Base-by-base conservation (phyloP, 2,888 invertebrate species). In the Eurois occulta region DNA sequence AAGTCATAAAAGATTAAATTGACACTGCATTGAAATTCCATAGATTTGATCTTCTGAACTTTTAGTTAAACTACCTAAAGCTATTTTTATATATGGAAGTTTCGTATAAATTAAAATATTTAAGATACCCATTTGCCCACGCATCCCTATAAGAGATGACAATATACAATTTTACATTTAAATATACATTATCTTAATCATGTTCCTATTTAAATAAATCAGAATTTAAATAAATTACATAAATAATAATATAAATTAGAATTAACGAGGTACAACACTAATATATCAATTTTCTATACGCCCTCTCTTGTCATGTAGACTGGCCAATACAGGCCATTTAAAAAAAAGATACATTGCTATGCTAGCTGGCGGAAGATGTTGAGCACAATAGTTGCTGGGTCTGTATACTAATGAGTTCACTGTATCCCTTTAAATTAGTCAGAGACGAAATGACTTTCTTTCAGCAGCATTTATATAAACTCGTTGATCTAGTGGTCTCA, bases 131-230 rank as follows among this genome's bases (percentile, higher is more conserved):
- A 43, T 68, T 65, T 69, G 10, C 81, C 81, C 68, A 81, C 81
- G 60, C 79, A 43, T 41, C 41, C 48, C 68, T 35, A 68, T 18
- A 55, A 18, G 52, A 72, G 16, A 58, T 69, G 58, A 52, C 38
- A 81, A 55, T 62, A 43, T 41, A 66, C 6, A 48, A 48, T 66
- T 69, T 77, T 48, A 68, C 41, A 81, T 83, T 68, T 52, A 70
- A 64, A 80, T 60, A 77, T 38, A 46, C 32, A 80, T 83, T 77
- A 83, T 70, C 58, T 81, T 78, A 81, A 84, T 81, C 81, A 66
- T 60, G 32, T 16, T 21, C 24, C 38, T 18, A 84, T 70, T 84
- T 79, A 62, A 79, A 81, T 81, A 81, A 84, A 81, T 81, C 81
- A 70, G 58, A 79, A 73, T 81, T 78, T 81, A 70, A 84, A 81